Base-by-base conservation (phyloP, 2,113 vertebrate genomes). In the Lepus europaeus region DNA sequence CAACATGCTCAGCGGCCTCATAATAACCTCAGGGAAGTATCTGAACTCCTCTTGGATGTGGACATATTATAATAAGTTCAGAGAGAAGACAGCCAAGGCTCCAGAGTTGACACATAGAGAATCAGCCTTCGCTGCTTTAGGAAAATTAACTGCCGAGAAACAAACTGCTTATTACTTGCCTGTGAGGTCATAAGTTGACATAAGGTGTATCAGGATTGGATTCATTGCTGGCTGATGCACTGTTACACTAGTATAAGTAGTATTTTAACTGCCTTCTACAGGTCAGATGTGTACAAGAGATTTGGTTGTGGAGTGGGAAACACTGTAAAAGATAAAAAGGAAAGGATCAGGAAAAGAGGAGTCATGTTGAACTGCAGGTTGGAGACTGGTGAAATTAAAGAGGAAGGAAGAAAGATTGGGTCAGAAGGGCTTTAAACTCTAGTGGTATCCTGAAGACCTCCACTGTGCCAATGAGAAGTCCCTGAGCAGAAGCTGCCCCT, bases 1-100 rank as follows among this genome's bases (percentile, higher is more conserved):
- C 19, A 51, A 27, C 49, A 2, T 7, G n/a, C 59, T 56, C 12
- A 53, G 7, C 23, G 78, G 49, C 79, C 56, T 81, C 36, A 27
- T 73, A 53, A 77, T 73, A 59, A 78, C 89, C 72, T 92, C 22
- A 2, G 85, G 85, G 45, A 87, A 59, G 51, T 72, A 45, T 61
- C 45, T 13, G 76, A 79, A 70, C 39, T 90, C 39, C 76, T 73
- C 74, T 63, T 91, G 59, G n/a, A 19, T 92, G 12, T 2, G 20
- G 70, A 12, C 39, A 61, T 66, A 14, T 89, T 80, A 66, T 77
- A 79, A 17, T 16, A 85, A 79, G 29, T 68, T 23, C 29, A 22
- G 9, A 17, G 33, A 70, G 11, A 31, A 80, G 49, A 19, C 19
- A 17, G 45, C 29, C 29, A 68, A 45, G 68, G 61, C 25, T 59